Evolutionary conservation across 2,113 vertebrate genomes (phyloP).

Genomic region (Onychorhynchus coronatus): DNA sequence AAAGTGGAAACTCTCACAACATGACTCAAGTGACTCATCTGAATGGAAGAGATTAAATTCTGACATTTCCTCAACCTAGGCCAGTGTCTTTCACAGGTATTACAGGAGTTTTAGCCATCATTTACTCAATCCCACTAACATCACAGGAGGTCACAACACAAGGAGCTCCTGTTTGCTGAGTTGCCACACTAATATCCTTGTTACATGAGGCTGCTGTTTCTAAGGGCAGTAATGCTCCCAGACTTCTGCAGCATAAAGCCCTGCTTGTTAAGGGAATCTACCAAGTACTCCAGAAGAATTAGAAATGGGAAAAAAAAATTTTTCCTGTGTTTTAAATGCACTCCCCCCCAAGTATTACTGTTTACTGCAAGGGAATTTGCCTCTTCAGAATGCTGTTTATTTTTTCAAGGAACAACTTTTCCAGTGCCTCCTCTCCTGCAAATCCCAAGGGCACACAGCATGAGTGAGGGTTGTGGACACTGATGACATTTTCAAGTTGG

Average conservation of each 20-base stretch:
- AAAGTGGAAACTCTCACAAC: slow-evolving; percentile 22
- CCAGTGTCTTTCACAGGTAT: slow-evolving; percentile 33
- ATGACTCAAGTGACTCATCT: slow-evolving; percentile 32
- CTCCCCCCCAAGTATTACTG: not conserved
- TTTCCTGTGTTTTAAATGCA: not conserved
- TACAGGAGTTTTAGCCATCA: slow-evolving; percentile 20
- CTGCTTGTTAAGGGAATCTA: slow-evolving; percentile 21
- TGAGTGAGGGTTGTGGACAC: not conserved
- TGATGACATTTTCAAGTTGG: not conserved
- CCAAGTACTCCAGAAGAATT: not conserved
- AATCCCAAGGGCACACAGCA: slow-evolving; percentile 6
- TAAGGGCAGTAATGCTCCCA: not conserved
- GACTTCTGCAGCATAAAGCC: slow-evolving; percentile 7
- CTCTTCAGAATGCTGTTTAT: not conserved
- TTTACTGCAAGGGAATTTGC: not conserved
- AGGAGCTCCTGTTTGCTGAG: slow-evolving; percentile 49
- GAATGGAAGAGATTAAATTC: slow-evolving; percentile 4
- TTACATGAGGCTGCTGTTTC: slow-evolving; percentile 18
- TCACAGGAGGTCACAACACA: slow-evolving; percentile 58
- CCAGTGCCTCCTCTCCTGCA: not conserved
- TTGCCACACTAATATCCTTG: slow-evolving; percentile 49
- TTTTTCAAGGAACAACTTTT: not conserved
- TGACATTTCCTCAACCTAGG: slow-evolving; percentile 14
- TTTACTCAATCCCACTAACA: slow-evolving; percentile 36
- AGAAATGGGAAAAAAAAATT: not conserved